phyloP scores from a whole-genome alignment of 2,797 vertebrate species.

The Rhabdomys pumilio region DNA sequence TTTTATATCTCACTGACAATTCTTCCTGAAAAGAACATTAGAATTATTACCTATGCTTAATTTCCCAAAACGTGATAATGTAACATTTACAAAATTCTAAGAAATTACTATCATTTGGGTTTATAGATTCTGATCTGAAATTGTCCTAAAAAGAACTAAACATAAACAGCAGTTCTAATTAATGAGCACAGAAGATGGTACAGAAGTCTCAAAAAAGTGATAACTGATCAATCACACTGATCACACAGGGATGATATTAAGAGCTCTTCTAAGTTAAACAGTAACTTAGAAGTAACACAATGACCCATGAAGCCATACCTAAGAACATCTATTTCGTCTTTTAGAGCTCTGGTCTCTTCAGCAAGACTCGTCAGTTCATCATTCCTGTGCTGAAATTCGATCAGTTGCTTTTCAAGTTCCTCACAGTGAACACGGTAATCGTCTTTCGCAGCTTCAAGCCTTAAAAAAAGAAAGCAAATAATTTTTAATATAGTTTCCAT shows the following conservation, averaged over 20 bases:
- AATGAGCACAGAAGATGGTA: slow-evolving; percentile 1
- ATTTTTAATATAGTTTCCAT: slow-evolving; percentile 45
- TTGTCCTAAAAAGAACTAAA: slow-evolving; percentile 27
- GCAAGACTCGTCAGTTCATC: slow-evolving; percentile 96
- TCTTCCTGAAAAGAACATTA: neutral
- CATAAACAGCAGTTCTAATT: neutral
- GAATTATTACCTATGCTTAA: neutral
- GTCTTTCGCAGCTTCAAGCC: slow-evolving; percentile 98
- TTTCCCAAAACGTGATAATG: slow-evolving; percentile 50
- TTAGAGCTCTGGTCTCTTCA: slow-evolving; percentile 97
- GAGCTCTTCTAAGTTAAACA: neutral
- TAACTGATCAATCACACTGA: neutral
- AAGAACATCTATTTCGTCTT: slow-evolving; percentile 97
- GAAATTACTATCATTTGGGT: neutral
- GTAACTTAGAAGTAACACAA: slow-evolving; percentile 18
- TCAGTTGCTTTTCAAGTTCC: slow-evolving; percentile 97
- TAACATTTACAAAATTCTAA: slow-evolving; percentile 31
- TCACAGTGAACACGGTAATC: slow-evolving; percentile 99
- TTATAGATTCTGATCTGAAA: slow-evolving; percentile 47
- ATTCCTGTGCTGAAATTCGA: slow-evolving; percentile 97
- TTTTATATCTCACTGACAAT: slow-evolving; percentile 17
- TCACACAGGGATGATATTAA: neutral
- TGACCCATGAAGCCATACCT: slow-evolving; percentile 88
- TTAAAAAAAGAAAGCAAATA: slow-evolving; percentile 83
- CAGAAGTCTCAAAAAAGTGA: slow-evolving; percentile 26